These are phyloP conservation scores for Netta rufina DNA, from an alignment of 2,797 vertebrate species.

Conservation along the genomic window DNA sequence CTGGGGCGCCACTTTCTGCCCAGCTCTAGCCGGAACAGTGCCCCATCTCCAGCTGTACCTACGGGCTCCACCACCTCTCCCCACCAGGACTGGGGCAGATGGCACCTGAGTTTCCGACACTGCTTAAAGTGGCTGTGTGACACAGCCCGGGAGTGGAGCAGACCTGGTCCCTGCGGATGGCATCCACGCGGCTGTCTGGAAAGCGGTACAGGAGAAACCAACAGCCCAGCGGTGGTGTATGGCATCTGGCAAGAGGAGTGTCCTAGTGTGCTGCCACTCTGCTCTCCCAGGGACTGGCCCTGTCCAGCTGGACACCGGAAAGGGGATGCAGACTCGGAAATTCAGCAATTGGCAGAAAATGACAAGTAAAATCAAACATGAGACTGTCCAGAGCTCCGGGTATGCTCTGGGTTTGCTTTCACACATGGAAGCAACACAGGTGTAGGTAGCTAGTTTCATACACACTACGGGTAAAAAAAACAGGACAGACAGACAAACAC, in stretches of 20 bases:
- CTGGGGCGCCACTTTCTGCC: accelerated
- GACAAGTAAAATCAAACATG: not conserved
- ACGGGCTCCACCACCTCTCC: not conserved
- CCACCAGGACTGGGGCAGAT: not conserved
- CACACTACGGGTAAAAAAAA: not conserved
- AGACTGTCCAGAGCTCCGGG: not conserved
- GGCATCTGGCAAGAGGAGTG: not conserved
- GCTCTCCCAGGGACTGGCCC: not conserved
- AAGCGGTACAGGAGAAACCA: not conserved
- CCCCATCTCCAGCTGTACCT: not conserved
- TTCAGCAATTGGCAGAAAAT: not conserved
- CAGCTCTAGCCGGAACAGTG: not conserved
- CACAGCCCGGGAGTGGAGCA: not conserved
- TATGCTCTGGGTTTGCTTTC: not conserved
- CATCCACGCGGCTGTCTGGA: not conserved
- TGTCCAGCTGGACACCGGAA: not conserved
- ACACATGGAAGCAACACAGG: not conserved
- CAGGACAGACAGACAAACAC: not conserved
- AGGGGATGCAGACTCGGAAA: not conserved
- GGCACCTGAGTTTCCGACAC: not conserved
- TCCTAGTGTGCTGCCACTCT: not conserved
- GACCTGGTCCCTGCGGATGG: not conserved
- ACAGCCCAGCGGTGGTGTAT: not conserved
- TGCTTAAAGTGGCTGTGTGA: not conserved
- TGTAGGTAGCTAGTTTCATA: not conserved